Evolutionary conservation across 1,140 invertebrate genomes (phyloP).

Genomic region (Holcopasites calliopsidis): DNA sequence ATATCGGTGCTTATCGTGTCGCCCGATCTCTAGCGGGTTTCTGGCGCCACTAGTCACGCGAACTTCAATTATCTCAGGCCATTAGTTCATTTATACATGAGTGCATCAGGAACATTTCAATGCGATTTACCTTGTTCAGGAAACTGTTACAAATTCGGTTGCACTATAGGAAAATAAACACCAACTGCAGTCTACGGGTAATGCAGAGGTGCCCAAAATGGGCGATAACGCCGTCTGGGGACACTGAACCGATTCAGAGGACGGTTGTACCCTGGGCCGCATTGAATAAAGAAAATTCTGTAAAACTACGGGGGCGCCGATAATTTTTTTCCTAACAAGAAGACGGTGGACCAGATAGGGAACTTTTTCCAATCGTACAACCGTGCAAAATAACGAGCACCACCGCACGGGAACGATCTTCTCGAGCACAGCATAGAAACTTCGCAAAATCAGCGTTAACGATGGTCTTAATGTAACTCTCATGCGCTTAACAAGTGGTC

Average conservation of each 20-base stretch:
- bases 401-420: neutral
- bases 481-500: neutral
- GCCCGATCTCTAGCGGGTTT: slow-evolving; percentile 18
- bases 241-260: no score
- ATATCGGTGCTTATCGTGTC: slow-evolving; percentile 24
- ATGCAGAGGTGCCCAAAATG: no score
- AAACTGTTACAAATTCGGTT: neutral
- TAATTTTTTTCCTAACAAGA: no score
- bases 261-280: no score
- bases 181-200: no score
- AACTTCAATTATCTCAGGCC: slow-evolving; percentile 10
- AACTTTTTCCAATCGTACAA: no score
- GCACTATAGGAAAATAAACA: neutral
- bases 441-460: slow-evolving; percentile 8
- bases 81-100: neutral
- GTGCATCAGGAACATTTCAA: neutral
- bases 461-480: neutral
- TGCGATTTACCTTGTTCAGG: neutral
- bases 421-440: neutral
- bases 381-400: neutral
- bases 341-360: no score
- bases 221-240: no score
- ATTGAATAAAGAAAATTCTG: no score
- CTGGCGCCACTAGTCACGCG: slow-evolving; percentile 17
- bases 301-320: no score